A percentile compares a stretch with the other conserved stretches of the same genome.
These are phyloP conservation scores for Hemitrygon akajei DNA, from an alignment of 2,797 vertebrate species.

Conservation along the genomic window DNA sequence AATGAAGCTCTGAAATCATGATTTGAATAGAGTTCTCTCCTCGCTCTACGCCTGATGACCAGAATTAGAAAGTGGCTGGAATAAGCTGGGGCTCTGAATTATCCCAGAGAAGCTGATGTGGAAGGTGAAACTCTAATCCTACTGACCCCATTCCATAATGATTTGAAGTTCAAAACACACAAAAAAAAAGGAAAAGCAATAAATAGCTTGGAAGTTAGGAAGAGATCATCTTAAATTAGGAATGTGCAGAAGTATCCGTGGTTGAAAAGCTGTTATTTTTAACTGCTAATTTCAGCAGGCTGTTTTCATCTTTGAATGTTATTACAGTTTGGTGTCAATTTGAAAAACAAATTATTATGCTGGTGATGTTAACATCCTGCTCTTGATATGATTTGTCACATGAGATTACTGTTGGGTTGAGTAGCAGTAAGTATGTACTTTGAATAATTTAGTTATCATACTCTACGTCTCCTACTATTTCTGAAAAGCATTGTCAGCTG, in stretches of 20 bases:
- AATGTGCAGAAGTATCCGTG: neutral
- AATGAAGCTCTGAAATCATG: neutral
- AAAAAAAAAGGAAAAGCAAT: neutral
- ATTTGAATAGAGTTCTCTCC: neutral
- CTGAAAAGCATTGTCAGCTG: neutral
- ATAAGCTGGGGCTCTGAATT: neutral
- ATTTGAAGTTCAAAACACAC: neutral
- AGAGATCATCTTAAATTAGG: neutral
- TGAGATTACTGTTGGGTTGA: neutral
- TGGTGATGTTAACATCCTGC: too few relatives aligned
- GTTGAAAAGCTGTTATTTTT: neutral
- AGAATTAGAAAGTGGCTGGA: neutral
- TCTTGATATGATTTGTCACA: neutral
- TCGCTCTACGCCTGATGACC: neutral
- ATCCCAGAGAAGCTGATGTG: neutral
- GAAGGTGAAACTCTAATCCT: neutral
- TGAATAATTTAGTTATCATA: neutral
- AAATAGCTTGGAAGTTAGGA: neutral
- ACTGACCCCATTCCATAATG: neutral
- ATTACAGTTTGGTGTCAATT: neutral
- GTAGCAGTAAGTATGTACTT: neutral
- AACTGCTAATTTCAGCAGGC: neutral
- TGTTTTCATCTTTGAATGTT: neutral
- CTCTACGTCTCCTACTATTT: neutral
- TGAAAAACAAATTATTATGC: neutral